Conservation (phyloP, 2,888 invertebrate genomes). For the Drosophila formosana region DNA sequence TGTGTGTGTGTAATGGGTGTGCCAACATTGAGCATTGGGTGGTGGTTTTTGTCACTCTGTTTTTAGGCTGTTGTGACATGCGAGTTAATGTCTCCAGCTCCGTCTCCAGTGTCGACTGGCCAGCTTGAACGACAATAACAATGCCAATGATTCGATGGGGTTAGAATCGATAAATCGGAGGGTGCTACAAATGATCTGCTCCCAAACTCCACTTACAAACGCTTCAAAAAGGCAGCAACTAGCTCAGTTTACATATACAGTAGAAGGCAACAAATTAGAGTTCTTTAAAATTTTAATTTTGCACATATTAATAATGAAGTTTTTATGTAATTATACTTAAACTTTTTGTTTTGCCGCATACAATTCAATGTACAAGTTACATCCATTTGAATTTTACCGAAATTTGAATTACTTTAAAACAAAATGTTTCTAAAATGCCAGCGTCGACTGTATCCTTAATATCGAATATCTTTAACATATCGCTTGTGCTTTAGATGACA, state of each 20-base stretch:
- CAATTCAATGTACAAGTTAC: too few relatives aligned
- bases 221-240: background rate
- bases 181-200: slow-evolving; percentile 1
- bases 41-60: slow-evolving; percentile 41
- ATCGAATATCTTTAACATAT: slow-evolving; percentile 12
- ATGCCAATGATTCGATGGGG: slow-evolving; percentile 35
- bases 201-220: background rate
- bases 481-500: slow-evolving; percentile 48
- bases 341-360: too few relatives aligned
- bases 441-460: background rate
- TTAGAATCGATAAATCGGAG: slow-evolving; percentile 50
- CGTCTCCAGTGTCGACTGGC: background rate
- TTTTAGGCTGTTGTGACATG: slow-evolving; percentile 45
- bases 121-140: slow-evolving; percentile 33
- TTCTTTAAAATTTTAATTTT: too few relatives aligned
- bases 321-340: too few relatives aligned
- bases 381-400: too few relatives aligned
- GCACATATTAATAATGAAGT: too few relatives aligned
- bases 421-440: too few relatives aligned
- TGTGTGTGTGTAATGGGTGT: slow-evolving; percentile 41
- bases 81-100: slow-evolving; percentile 38
- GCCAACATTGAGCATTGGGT: slow-evolving; percentile 12
- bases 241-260: background rate
- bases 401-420: too few relatives aligned
- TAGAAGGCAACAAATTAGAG: too few relatives aligned